Conservation (phyloP, 2,113 vertebrate species). For the Eonycteris spelaea region DNA sequence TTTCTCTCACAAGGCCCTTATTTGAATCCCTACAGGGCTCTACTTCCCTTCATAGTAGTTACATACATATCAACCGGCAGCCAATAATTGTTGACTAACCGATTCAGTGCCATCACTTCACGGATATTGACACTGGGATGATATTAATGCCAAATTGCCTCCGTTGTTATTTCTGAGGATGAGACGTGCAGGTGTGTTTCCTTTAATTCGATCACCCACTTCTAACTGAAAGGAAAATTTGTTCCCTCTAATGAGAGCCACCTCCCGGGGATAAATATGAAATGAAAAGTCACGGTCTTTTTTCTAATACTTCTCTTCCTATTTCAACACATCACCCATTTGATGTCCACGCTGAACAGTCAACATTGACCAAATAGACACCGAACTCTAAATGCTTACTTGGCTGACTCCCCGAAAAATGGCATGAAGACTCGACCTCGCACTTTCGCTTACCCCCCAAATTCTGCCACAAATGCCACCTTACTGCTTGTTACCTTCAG, state of each 20-base stretch:
- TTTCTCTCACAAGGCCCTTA: background rate
- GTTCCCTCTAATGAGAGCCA: background rate
- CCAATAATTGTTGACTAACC: background rate
- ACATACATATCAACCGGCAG: background rate
- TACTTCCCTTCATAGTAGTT: background rate
- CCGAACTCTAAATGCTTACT: background rate
- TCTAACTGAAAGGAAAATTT: background rate
- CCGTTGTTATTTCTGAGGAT: background rate
- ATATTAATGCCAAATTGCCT: background rate
- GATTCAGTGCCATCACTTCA: too few relatives aligned
- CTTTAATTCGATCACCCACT: too few relatives aligned
- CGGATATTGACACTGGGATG: background rate
- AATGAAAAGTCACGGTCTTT: background rate
- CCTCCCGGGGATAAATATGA: background rate
- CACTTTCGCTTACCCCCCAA: too few relatives aligned
- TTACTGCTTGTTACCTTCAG: background rate
- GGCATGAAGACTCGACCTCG: rapidly evolving
- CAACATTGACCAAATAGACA: background rate
- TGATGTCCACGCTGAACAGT: background rate
- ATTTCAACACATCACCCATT: background rate
- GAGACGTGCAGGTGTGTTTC: background rate
- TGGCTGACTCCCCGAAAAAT: background rate
- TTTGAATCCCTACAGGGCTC: background rate
- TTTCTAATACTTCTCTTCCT: background rate
- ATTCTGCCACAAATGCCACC: background rate